phyloP scores from a whole-genome alignment of 2,888 invertebrate genomes.

The Odontocolon sp. region DNA sequence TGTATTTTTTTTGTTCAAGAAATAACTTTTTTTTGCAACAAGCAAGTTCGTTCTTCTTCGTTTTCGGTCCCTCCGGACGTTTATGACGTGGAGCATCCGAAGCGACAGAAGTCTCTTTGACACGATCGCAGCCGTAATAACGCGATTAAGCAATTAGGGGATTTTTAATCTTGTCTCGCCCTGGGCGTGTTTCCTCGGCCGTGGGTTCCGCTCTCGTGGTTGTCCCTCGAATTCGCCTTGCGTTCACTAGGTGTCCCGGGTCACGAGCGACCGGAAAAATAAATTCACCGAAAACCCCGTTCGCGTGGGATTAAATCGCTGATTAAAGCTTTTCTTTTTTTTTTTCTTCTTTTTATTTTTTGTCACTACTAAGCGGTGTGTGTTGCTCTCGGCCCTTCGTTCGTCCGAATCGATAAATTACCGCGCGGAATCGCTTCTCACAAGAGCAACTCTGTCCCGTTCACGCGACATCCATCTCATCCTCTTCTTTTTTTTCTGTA shows the following conservation, averaged over 20 bases:
- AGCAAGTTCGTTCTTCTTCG: constrained; percentile 14
- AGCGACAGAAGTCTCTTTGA: constrained; percentile 70
- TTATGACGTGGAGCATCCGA: constrained; percentile 15
- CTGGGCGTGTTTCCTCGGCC: constrained; percentile 52
- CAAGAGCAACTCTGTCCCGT: constrained; percentile 50
- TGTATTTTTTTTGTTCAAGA: background rate
- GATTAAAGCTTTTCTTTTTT: constrained; percentile 73
- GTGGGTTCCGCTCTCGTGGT: constrained; percentile 5
- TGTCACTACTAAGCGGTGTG: constrained; percentile 48
- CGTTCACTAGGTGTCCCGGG: constrained; percentile 51
- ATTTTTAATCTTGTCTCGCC: constrained; percentile 65
- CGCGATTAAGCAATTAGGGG: constrained; percentile 77
- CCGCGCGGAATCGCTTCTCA: constrained; percentile 56
- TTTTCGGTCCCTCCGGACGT: constrained; percentile 1
- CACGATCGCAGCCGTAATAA: constrained; percentile 73
- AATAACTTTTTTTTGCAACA: no score
- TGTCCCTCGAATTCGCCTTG: constrained; percentile 6
- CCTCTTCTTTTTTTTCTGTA: constrained; percentile 28
- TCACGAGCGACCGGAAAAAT: constrained; percentile 75
- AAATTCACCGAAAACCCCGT: constrained; percentile 75
- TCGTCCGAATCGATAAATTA: constrained; percentile 73
- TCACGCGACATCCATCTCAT: constrained; percentile 53
- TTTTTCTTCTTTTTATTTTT: constrained; percentile 23
- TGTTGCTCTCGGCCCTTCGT: constrained; percentile 49
- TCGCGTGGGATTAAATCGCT: constrained; percentile 76